Conservation (phyloP, 1,140 invertebrate species). For the Drosophila kikkawai region DNA sequence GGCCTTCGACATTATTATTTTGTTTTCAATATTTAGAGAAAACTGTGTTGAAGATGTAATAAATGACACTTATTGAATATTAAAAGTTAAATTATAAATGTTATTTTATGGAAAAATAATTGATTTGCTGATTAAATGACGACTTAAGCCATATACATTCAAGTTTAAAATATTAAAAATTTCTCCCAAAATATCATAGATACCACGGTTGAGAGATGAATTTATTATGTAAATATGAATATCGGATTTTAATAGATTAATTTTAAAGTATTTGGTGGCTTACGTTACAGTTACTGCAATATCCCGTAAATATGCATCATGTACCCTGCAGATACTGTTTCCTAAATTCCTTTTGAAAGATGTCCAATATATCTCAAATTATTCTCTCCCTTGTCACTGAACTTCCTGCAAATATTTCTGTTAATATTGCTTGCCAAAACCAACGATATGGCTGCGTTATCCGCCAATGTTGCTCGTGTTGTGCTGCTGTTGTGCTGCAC, state of each 20-base stretch:
- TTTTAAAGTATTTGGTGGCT: neutral
- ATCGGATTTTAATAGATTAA: neutral
- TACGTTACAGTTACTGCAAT: neutral
- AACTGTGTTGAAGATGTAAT: neutral
- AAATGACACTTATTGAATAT: too few species aligned
- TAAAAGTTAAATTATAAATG: too few species aligned
- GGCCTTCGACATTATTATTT: neutral
- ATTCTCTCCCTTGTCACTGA: neutral
- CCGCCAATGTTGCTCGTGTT: slow-evolving; percentile 1
- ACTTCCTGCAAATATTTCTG: slow-evolving; percentile 2
- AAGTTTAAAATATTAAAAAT: neutral
- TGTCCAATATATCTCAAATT: neutral
- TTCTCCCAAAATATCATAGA: neutral
- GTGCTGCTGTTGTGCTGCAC: slow-evolving; percentile 22
- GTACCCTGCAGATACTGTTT: neutral
- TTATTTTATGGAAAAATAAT: neutral
- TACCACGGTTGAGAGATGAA: too few species aligned
- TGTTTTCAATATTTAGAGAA: neutral
- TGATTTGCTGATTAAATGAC: neutral
- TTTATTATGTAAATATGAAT: neutral
- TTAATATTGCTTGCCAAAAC: neutral
- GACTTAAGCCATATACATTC: neutral
- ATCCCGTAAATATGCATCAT: neutral
- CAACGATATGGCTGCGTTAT: neutral
- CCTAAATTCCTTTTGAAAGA: neutral